phyloP scores from a whole-genome alignment of 2,797 vertebrate genomes.

The Philypnodon macrostomus region DNA sequence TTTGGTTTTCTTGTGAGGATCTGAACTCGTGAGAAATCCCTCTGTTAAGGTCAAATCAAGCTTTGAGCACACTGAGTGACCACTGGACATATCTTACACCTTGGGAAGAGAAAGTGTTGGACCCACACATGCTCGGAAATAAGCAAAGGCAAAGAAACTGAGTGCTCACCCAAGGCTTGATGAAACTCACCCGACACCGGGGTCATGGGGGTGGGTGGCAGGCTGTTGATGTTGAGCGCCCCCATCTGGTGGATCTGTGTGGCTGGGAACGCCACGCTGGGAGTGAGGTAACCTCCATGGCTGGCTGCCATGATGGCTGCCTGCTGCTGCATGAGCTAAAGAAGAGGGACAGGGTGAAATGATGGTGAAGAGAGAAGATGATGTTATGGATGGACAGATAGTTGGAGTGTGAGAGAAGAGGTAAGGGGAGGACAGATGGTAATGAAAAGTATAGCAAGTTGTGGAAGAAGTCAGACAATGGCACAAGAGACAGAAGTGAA shows the following conservation, averaged over 20 bases:
- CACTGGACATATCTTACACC: conserved; percentile 3
- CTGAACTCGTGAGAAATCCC: too few species aligned
- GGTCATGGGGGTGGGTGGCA: conserved; percentile 86
- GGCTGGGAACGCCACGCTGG: conserved; percentile 89
- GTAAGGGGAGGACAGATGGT: conserved; percentile 57
- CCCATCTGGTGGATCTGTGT: conserved; percentile 98
- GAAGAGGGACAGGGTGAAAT: conserved; percentile 62
- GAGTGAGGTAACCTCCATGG: conserved; percentile 93
- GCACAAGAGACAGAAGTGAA: conserved; percentile 26
- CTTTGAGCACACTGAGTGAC: too few species aligned
- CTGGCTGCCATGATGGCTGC: conserved; percentile 93
- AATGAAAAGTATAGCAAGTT: conserved; percentile 57
- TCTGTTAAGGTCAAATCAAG: too few species aligned
- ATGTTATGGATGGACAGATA: conserved; percentile 23
- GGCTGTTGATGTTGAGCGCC: conserved; percentile 93
- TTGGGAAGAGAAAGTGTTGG: neutral
- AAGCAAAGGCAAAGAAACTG: conserved; percentile 53
- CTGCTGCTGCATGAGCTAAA: conserved; percentile 98
- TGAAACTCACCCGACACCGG: conserved; percentile 87
- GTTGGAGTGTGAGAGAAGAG: conserved; percentile 28
- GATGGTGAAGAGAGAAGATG: conserved; percentile 36
- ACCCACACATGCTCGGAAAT: conserved; percentile 15
- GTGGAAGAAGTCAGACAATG: conserved; percentile 42
- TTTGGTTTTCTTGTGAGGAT: too few species aligned
- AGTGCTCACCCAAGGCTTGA: conserved; percentile 78